phyloP scores from a whole-genome alignment of 2,113 vertebrate species.

The Scortum barcoo region DNA sequence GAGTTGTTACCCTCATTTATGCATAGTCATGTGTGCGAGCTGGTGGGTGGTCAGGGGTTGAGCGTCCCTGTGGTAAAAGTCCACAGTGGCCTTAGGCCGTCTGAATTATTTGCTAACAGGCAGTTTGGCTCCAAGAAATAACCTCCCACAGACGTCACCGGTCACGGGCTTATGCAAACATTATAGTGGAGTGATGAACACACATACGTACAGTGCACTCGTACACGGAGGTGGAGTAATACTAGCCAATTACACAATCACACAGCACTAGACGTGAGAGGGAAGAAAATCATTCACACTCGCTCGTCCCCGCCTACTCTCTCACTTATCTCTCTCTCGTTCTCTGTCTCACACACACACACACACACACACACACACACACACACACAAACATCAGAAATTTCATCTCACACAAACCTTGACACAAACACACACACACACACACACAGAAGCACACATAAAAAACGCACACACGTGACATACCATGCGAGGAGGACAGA shows the following conservation, averaged over 20 bases:
- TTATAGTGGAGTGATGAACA: conserved; percentile 64
- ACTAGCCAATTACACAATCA: conserved; percentile 73
- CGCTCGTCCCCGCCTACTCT: conserved; percentile 33
- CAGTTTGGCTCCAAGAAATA: conserved; percentile 60
- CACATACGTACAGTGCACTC: conserved; percentile 54
- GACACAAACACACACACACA: conserved; percentile 11
- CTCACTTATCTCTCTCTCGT: conserved; percentile 22
- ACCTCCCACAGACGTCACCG: conserved; percentile 71
- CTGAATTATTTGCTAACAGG: conserved; percentile 74
- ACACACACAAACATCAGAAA: conserved; percentile 50
- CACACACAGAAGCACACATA: conserved; percentile 7
- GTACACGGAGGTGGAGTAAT: conserved; percentile 52
- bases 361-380: background rate
- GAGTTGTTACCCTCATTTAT: conserved; percentile 63
- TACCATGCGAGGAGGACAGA: conserved; percentile 41
- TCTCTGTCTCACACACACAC: background rate
- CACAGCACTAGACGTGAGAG: conserved; percentile 60
- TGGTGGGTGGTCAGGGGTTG: conserved; percentile 50
- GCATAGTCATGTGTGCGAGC: conserved; percentile 60
- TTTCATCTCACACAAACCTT: conserved; percentile 32
- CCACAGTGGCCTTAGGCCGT: conserved; percentile 55
- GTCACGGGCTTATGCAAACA: conserved; percentile 69
- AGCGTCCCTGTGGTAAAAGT: conserved; percentile 70
- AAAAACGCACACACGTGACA: conserved; percentile 17
- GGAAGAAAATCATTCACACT: conserved; percentile 63